Evolutionary conservation across 2,888 invertebrate genomes (phyloP).

Genomic region (Rotaria macrura): DNA sequence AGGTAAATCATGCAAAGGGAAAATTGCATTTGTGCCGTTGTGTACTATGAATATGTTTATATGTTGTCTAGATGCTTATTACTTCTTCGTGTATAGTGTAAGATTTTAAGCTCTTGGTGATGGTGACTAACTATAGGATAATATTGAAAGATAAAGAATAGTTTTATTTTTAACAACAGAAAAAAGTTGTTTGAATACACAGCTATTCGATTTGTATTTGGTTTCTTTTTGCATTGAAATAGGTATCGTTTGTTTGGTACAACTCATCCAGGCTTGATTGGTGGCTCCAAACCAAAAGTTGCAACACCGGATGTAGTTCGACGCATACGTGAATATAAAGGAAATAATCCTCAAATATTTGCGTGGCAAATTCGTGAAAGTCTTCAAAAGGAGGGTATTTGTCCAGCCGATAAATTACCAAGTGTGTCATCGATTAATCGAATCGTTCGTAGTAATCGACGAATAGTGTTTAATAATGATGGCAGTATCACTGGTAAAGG

Average conservation of each 20-base stretch:
- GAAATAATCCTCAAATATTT: conserved; percentile 34
- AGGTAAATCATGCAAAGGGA: not conserved
- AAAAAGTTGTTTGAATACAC: too few relatives aligned
- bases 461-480: conserved; percentile 25
- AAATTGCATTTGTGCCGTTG: not conserved
- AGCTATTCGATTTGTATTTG: too few relatives aligned
- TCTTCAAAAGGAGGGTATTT: conserved; percentile 31
- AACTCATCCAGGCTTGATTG: conserved; percentile 30
- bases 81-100: not conserved
- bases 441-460: conserved; percentile 32
- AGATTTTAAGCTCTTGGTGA: not conserved
- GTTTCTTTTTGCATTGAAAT: not conserved
- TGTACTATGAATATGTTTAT: not conserved
- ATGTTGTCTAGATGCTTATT: not conserved
- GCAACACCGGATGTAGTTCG: conserved; percentile 33
- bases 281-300: conserved; percentile 34
- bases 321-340: conserved; percentile 32
- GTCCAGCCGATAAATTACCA: conserved; percentile 31
- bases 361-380: conserved; percentile 34
- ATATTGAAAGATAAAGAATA: not conserved
- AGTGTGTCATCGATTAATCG: conserved; percentile 34
- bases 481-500: not conserved
- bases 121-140: not conserved
- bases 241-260: conserved; percentile 32
- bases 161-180: too few relatives aligned